These are phyloP conservation scores for Campodea augens DNA, from an alignment of 1,140 invertebrate genomes.

Conservation along the genomic window DNA sequence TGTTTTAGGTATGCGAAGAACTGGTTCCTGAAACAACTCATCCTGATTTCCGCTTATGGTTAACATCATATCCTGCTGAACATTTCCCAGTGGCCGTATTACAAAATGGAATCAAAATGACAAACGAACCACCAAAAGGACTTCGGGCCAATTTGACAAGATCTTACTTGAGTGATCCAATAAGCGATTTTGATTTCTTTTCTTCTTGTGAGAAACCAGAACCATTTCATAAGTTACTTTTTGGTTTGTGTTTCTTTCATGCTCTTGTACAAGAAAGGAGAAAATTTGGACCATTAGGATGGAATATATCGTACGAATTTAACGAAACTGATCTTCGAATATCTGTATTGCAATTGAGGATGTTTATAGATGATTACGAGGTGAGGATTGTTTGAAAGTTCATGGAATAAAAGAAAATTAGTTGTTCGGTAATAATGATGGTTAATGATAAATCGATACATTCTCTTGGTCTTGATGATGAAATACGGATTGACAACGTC, in stretches of 20 bases:
- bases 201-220: slow-evolving; percentile 53
- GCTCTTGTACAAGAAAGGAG: slow-evolving; percentile 74
- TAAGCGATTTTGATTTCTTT: slow-evolving; percentile 72
- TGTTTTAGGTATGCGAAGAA: slow-evolving; percentile 47
- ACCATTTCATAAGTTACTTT: slow-evolving; percentile 70
- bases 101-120: slow-evolving; percentile 91
- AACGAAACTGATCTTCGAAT: slow-evolving; percentile 88
- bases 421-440: no score
- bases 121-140: slow-evolving; percentile 79
- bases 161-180: slow-evolving; percentile 72
- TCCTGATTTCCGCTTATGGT: slow-evolving; percentile 76
- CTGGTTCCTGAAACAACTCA: slow-evolving; percentile 56
- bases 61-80: slow-evolving; percentile 82
- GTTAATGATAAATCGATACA: no score
- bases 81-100: slow-evolving; percentile 79
- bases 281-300: slow-evolving; percentile 82
- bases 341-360: slow-evolving; percentile 62
- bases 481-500: no score
- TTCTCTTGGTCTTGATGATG: no score
- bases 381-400: slow-evolving; percentile 20
- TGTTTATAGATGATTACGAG: slow-evolving; percentile 71
- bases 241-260: slow-evolving; percentile 86
- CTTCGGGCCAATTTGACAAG: slow-evolving; percentile 44
- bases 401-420: no score
- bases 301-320: slow-evolving; percentile 92